phyloP scores from a whole-genome alignment of 1,140 invertebrate species.

The Tetramorium alpestre region DNA sequence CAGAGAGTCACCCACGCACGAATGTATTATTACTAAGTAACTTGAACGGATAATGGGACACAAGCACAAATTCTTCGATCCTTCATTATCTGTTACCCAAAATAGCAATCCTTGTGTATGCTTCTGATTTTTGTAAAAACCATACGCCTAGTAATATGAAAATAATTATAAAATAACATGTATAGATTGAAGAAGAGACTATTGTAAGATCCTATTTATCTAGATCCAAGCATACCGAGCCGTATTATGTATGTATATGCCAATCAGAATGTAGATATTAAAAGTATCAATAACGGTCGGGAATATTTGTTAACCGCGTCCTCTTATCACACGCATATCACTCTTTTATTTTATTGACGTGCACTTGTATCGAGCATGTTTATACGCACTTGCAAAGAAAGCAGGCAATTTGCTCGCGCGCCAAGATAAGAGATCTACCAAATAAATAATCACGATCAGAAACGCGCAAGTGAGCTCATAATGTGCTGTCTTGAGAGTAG shows the following conservation, averaged over 20 bases:
- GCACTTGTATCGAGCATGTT: slow-evolving; percentile 6
- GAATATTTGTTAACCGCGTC: slow-evolving; percentile 9
- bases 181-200: neutral
- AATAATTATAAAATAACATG: neutral
- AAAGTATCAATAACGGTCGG: slow-evolving; percentile 17
- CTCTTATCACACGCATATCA: neutral
- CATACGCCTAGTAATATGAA: neutral
- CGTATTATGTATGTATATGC: neutral
- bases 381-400: slow-evolving; percentile 16
- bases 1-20: slow-evolving; percentile 44
- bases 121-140: neutral
- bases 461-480: slow-evolving; percentile 32
- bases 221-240: neutral
- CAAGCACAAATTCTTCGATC: neutral
- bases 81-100: slow-evolving; percentile 5
- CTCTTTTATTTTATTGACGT: slow-evolving; percentile 19
- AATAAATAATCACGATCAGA: slow-evolving; percentile 46
- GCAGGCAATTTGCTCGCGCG: slow-evolving; percentile 46
- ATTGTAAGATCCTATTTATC: neutral
- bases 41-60: slow-evolving; percentile 2
- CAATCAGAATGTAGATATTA: neutral
- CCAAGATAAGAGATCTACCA: slow-evolving; percentile 44
- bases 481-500: slow-evolving; percentile 16
- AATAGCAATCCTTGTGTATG: neutral
- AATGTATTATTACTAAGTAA: slow-evolving; percentile 25